Percentiles rank a stretch among this genome's conserved stretches.
Evolutionary conservation across 2,888 invertebrate species (phyloP).

Genomic region (Oscheius sp.): DNA sequence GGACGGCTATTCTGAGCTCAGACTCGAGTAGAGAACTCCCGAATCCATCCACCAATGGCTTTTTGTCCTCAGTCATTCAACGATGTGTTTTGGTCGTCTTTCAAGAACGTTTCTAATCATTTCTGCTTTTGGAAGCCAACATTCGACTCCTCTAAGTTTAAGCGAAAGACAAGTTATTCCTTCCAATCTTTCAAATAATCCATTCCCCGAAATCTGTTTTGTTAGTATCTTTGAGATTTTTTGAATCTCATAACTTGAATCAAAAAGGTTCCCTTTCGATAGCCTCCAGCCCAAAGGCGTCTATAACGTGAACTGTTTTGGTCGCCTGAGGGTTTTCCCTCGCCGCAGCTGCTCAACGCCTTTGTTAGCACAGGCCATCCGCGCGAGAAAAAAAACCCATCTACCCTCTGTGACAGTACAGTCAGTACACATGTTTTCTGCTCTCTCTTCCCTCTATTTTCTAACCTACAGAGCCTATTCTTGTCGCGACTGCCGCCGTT

Average conservation of each 20-base stretch:
- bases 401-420: constrained; percentile 1
- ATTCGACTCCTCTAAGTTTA: too few relatives aligned
- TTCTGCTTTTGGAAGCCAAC: too few relatives aligned
- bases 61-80: background rate
- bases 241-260: background rate
- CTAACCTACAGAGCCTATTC: constrained; percentile 2
- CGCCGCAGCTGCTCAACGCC: background rate
- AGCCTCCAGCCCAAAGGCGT: too few relatives aligned
- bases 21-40: too few relatives aligned
- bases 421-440: constrained; percentile 25
- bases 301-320: background rate
- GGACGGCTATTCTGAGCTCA: too few relatives aligned
- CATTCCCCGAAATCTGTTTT: background rate
- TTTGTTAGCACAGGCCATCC: constrained; percentile 18
- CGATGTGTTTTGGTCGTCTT: background rate
- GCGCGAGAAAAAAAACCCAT: background rate
- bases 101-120: too few relatives aligned
- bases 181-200: too few relatives aligned
- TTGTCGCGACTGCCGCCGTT: background rate
- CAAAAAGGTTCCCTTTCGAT: background rate
- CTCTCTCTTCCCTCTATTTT: constrained; percentile 2
- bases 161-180: too few relatives aligned
- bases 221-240: background rate
- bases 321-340: constrained; percentile 1
- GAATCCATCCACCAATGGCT: too few relatives aligned